Evolutionary conservation across 2,113 vertebrate genomes (phyloP).

Genomic region (Aphyosemion australe): DNA sequence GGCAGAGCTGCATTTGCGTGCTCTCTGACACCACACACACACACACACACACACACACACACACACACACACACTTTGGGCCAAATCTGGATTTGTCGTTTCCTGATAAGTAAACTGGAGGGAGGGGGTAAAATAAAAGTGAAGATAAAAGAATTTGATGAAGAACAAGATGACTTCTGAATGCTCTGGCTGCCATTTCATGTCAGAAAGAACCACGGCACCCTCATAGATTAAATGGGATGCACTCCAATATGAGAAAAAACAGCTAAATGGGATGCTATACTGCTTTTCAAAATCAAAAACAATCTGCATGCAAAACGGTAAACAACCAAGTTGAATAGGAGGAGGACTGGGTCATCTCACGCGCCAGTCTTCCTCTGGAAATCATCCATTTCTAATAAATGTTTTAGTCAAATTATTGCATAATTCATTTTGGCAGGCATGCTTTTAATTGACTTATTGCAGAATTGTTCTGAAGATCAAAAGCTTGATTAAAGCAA

Average conservation of each 20-base stretch:
- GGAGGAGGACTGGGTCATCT: slow-evolving; percentile 74
- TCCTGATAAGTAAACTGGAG: slow-evolving; percentile 69
- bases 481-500: slow-evolving; percentile 81
- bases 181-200: slow-evolving; percentile 60
- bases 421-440: slow-evolving; percentile 82
- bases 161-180: slow-evolving; percentile 67
- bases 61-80: slow-evolving; percentile 58
- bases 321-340: slow-evolving; percentile 76
- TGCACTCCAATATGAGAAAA: slow-evolving; percentile 38
- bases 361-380: slow-evolving; percentile 73
- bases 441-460: slow-evolving; percentile 84
- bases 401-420: slow-evolving; percentile 84
- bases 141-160: slow-evolving; percentile 68
- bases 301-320: slow-evolving; percentile 72
- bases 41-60: slow-evolving; percentile 12
- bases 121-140: slow-evolving; percentile 2
- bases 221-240: slow-evolving; percentile 17
- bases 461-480: slow-evolving; percentile 78
- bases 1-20: slow-evolving; percentile 62
- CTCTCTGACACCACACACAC: slow-evolving; percentile 65
- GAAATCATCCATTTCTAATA: slow-evolving; percentile 84
- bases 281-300: slow-evolving; percentile 58
- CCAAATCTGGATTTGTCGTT: slow-evolving; percentile 76
- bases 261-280: slow-evolving; percentile 37
- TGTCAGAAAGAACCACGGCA: slow-evolving; percentile 41